These are phyloP conservation scores for Illadopsis cleaveri DNA, from an alignment of 2,113 vertebrate genomes.

Conservation along the genomic window DNA sequence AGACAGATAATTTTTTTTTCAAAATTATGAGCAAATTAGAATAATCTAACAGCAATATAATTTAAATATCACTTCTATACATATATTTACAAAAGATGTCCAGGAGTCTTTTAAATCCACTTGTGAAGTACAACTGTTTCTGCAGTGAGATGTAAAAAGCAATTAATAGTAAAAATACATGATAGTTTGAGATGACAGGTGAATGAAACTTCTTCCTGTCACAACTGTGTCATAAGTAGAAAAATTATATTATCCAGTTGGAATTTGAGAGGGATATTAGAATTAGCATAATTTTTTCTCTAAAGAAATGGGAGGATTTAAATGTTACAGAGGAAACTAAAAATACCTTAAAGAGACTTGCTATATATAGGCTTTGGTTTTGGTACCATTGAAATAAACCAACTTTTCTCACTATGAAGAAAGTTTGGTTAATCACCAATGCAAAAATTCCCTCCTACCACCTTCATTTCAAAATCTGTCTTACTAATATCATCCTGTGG, in stretches of 20 bases:
- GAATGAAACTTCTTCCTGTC: not conserved
- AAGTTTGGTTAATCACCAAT: not conserved
- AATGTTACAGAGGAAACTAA: not conserved
- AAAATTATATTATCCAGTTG: not conserved
- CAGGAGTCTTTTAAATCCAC: not conserved
- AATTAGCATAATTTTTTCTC: not conserved
- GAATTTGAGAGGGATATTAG: not conserved
- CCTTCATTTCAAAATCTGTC: not conserved
- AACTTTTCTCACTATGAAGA: not conserved
- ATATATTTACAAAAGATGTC: not conserved
- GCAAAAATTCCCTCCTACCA: not conserved
- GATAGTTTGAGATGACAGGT: not conserved
- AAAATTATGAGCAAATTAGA: constrained; percentile 9
- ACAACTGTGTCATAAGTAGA: not conserved
- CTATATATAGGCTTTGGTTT: not conserved
- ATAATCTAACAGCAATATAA: not conserved
- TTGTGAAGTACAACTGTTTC: not conserved
- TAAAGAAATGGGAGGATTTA: not conserved
- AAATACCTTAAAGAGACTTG: not conserved
- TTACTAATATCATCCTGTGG: not conserved
- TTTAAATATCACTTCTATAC: not conserved
- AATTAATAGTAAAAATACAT: not conserved
- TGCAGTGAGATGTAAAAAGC: not conserved
- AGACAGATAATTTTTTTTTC: not conserved
- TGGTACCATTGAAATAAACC: not conserved